Conservation (phyloP, 2,797 vertebrate genomes). For the Fistularia commersonii region DNA sequence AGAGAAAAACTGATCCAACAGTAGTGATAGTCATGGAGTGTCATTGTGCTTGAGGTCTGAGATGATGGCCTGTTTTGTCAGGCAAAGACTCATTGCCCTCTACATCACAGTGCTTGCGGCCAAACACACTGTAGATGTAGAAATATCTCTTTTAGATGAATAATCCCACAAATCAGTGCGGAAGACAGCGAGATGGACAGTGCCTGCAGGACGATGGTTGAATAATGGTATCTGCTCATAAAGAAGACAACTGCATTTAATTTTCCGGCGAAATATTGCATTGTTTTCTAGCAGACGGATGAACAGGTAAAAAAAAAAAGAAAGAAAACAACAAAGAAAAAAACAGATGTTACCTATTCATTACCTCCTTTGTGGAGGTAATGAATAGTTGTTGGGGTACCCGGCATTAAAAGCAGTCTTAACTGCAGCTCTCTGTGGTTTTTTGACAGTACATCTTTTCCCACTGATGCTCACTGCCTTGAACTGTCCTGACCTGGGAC, state of each 20-base stretch:
- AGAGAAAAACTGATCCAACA: constrained; percentile 8
- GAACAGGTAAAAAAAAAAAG: no score
- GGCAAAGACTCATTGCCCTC: constrained; percentile 32
- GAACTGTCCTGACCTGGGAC: constrained; percentile 55
- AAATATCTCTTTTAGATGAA: constrained; percentile 49
- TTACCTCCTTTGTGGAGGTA: background rate
- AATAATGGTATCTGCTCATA: constrained; percentile 25
- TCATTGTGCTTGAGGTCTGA: constrained; percentile 18
- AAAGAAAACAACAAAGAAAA: background rate
- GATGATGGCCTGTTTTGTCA: constrained; percentile 21
- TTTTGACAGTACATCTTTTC: constrained; percentile 32
- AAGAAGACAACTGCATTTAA: background rate
- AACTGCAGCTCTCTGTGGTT: background rate
- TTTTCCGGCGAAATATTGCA: no score
- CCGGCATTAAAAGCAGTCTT: constrained; percentile 1
- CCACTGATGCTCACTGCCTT: constrained; percentile 35
- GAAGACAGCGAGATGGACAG: constrained; percentile 33
- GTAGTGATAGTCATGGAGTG: constrained; percentile 16
- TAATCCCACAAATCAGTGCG: constrained; percentile 49
- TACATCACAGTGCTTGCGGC: constrained; percentile 29
- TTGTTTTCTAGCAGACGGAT: no score
- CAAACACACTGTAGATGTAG: constrained; percentile 36
- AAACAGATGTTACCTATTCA: background rate
- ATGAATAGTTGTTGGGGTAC: constrained; percentile 2
- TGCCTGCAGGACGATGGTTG: constrained; percentile 38